Evolutionary conservation across 2,888 invertebrate genomes (phyloP).

Genomic region (Odontomyia ornata): DNA sequence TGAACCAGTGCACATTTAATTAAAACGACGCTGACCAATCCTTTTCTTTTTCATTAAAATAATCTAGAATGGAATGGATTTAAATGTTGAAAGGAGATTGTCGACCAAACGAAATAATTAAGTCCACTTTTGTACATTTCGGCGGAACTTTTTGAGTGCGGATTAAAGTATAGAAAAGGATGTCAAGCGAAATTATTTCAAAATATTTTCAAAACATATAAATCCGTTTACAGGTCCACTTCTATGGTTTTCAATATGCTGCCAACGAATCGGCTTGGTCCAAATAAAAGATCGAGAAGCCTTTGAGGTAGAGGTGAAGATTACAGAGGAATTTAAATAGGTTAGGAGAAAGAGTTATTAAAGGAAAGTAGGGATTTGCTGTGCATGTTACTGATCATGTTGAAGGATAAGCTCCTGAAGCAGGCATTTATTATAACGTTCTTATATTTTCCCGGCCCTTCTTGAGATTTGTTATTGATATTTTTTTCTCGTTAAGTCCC

Average conservation of each 20-base stretch:
- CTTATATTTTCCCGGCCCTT: constrained; percentile 16
- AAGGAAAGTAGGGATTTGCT: constrained; percentile 15
- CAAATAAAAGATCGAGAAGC: neutral
- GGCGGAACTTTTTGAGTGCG: constrained; percentile 23
- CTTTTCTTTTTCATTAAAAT: constrained; percentile 16
- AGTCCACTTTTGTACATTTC: constrained; percentile 6
- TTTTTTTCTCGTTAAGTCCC: too few species aligned
- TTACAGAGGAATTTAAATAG: constrained; percentile 26
- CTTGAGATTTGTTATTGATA: too few species aligned
- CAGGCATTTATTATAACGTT: constrained; percentile 10
- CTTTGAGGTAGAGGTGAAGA: neutral
- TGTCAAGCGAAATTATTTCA: constrained; percentile 46
- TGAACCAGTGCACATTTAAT: constrained; percentile 24
- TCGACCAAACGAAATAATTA: neutral
- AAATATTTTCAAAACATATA: constrained; percentile 46
- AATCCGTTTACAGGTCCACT: constrained; percentile 40
- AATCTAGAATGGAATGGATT: neutral
- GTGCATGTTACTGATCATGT: constrained; percentile 25
- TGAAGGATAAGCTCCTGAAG: constrained; percentile 15
- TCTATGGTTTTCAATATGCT: neutral
- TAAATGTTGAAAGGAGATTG: neutral
- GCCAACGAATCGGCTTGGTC: constrained; percentile 12
- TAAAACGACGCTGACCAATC: constrained; percentile 34
- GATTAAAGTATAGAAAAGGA: constrained; percentile 34
- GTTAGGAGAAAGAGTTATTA: constrained; percentile 32